Evolutionary conservation across 2,888 invertebrate species (phyloP), one percentile per base, ranked within the genome.

Genomic region (Dendrolimus pini): DNA sequence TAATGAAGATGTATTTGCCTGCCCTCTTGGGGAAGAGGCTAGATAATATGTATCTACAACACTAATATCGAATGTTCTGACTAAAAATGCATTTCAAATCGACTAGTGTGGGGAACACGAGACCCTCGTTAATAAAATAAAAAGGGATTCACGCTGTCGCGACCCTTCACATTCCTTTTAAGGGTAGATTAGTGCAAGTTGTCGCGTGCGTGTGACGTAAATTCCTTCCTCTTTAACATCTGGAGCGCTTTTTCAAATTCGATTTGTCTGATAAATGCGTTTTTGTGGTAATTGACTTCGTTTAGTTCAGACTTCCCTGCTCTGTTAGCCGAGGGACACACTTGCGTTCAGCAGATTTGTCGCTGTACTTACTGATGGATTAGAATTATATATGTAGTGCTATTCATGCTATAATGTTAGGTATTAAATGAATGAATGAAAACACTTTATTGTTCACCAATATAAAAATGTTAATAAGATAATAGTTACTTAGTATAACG

Each of bases 201-300:
- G 47, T 47, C 47, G 47, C 47, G 47, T 47, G 47, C 47, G 47
- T 47, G 47, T 47, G 47, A 47, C 47, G 47, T 47, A 47, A 47
- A 47, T 47, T 47, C 47, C 47, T 47, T 47, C 47, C 47, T 47
- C 47, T 47, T 47, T 47, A 47, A 47, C 47, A 47, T 47, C 47
- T 47, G 47, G 47, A 12, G 47, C 6, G 47, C 62, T 64, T 61
- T 63, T 66, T 63, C 65, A 58, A 66, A 61, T 65, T 67, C 75
- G 70, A 78, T 78, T 75, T 69, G 69, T 66, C 69, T 77, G 78
- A 75, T 77, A 78, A 80, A 78, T 78, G 78, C 79, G 79, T 71
- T 77, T 75, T 71, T 53, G 64, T 66, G 67, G 69, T 80, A 77
- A 80, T 80, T 78, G 77, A 77, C 70, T 78, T 76, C 74, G 73